A percentile compares a stretch with the other conserved stretches of the same genome.
These are phyloP conservation scores for Wiebesia pumilae DNA, from an alignment of 1,140 invertebrate genomes.

Conservation along the genomic window DNA sequence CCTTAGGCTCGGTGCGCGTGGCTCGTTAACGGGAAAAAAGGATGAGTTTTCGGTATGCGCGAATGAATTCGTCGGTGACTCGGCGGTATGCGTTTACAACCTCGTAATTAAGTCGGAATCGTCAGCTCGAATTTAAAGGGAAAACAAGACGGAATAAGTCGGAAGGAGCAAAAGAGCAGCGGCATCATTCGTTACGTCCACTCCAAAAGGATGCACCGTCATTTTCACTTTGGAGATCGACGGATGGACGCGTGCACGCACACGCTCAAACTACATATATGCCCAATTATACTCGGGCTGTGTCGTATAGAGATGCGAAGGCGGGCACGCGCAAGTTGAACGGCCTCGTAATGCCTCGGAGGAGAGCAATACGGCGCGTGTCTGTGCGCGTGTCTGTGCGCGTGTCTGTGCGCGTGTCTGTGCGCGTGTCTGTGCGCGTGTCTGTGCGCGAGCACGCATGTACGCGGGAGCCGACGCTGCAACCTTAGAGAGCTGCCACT, in stretches of 20 bases:
- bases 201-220: neutral
- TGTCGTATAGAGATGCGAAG: conserved; percentile 20
- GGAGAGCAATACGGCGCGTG: conserved; percentile 51
- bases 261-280: neutral
- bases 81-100: too few relatives aligned
- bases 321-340: conserved; percentile 62
- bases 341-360: conserved; percentile 64
- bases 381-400: neutral
- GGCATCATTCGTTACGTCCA: neutral
- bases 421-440: too few relatives aligned
- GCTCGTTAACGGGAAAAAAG: too few relatives aligned
- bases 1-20: too few relatives aligned
- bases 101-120: too few relatives aligned
- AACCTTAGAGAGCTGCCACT: neutral
- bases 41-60: too few relatives aligned
- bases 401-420: too few relatives aligned
- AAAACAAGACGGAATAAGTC: too few relatives aligned
- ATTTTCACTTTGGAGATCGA: neutral
- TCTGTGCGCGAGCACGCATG: too few relatives aligned
- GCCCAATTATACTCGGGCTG: neutral
- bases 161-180: neutral
- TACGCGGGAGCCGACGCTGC: neutral
- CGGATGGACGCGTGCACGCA: neutral
- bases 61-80: too few relatives aligned
- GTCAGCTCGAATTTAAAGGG: too few relatives aligned